Evolutionary conservation across 2,888 invertebrate genomes (phyloP), one percentile per base, ranked within the genome.

Genomic region (Laspeyria flexula): DNA sequence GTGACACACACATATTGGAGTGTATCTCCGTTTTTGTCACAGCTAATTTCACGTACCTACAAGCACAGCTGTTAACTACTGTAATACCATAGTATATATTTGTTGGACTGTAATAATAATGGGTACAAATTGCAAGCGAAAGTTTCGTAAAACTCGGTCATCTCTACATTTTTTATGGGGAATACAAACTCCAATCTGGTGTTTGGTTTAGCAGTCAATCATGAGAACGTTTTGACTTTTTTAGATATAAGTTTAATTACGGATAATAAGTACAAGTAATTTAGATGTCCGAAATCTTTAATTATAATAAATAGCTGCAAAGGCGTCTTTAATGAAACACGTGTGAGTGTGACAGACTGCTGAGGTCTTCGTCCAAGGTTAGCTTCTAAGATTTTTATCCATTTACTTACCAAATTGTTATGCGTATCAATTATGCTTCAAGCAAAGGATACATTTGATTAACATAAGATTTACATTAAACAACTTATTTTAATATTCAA

Each of bases 291-390:
- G n/a, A n/a, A n/a, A n/a, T n/a, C n/a, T n/a, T n/a, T n/a, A n/a
- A n/a, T n/a, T n/a, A n/a, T n/a, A n/a, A n/a, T n/a, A n/a, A n/a
- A n/a, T n/a, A n/a, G n/a, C n/a, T n/a, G n/a, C n/a, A n/a, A n/a
- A n/a, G n/a, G n/a, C n/a, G n/a, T n/a, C n/a, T n/a, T n/a, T n/a
- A n/a, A n/a, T n/a, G n/a, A n/a, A n/a, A n/a, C n/a, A n/a, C n/a
- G n/a, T n/a, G n/a, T n/a, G n/a, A n/a, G n/a, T n/a, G n/a, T n/a
- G n/a, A n/a, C n/a, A n/a, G n/a, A n/a, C n/a, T n/a, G n/a, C n/a
- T n/a, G 50, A 64, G 65, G 65, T 55, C 37, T 56, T 48, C 15
- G 25, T 29, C 33, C 1, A n/a, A n/a, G n/a, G n/a, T n/a, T n/a
- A n/a, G n/a, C n/a, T n/a, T n/a, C n/a, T n/a, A 46, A 55, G 31